Percentiles rank a stretch among this genome's conserved stretches.
These are phyloP conservation scores for Empidonax traillii DNA, from an alignment of 2,113 vertebrate species.

Conservation along the genomic window DNA sequence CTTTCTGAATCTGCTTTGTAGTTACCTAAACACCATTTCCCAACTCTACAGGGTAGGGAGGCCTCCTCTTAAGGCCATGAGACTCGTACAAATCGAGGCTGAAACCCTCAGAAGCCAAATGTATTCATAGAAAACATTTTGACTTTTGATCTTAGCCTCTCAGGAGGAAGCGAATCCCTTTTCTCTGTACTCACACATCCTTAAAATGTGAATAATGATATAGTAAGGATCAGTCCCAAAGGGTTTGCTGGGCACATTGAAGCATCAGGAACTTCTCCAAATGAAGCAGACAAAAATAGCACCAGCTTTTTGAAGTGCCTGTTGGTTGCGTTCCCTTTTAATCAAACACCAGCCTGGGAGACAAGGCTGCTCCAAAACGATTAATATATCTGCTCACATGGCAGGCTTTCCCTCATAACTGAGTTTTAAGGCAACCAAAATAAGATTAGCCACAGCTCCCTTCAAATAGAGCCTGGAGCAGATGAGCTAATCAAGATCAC, in stretches of 20 bases:
- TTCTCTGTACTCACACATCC: not conserved
- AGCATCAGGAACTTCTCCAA: not conserved
- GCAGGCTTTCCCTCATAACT: not conserved
- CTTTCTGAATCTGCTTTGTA: not conserved
- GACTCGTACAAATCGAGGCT: not conserved
- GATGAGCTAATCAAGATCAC: not conserved
- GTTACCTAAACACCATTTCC: not conserved
- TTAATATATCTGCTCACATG: not conserved
- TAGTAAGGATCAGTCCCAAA: not conserved
- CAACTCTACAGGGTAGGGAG: not conserved
- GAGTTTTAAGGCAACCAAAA: constrained; percentile 16
- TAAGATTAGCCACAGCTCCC: not conserved
- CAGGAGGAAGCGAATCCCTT: not conserved
- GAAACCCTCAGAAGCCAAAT: not conserved
- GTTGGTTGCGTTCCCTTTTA: constrained; percentile 5
- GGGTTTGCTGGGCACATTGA: not conserved
- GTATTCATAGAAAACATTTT: not conserved
- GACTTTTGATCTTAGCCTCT: not conserved
- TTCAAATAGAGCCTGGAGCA: not conserved
- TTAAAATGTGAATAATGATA: not conserved
- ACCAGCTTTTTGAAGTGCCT: constrained; percentile 3
- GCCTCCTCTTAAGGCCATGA: not conserved
- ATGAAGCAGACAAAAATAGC: not conserved
- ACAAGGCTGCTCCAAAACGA: not conserved
- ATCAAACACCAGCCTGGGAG: not conserved